Percentiles rank a stretch among this genome's conserved stretches.
Evolutionary conservation across 2,888 invertebrate species (phyloP).

Genomic region (Dasysyrphus albostriatus): DNA sequence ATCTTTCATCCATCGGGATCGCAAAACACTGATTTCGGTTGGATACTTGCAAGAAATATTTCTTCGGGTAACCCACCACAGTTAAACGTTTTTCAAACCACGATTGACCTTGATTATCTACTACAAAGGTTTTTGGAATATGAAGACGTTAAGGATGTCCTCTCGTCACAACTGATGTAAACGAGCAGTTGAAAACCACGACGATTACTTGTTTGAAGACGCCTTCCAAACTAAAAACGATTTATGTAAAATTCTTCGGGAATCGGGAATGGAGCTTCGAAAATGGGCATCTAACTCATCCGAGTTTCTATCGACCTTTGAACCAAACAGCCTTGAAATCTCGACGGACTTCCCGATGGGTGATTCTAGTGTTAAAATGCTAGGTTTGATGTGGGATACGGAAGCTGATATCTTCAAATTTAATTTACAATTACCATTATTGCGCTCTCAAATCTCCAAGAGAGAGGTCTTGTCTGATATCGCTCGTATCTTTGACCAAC

Average conservation of each 20-base stretch:
- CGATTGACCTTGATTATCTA: constrained; percentile 18
- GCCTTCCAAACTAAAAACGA: constrained; percentile 1
- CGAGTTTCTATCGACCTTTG: too few species aligned
- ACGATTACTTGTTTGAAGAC: not conserved
- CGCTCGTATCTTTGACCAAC: constrained; percentile 38
- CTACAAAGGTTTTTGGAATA: constrained; percentile 16
- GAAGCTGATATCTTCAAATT: constrained; percentile 27
- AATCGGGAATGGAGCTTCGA: constrained; percentile 1
- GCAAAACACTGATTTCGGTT: constrained; percentile 27
- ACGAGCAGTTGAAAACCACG: constrained; percentile 3
- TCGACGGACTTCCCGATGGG: not conserved
- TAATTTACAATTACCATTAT: not conserved
- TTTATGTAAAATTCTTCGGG: not conserved
- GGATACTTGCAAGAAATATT: constrained; percentile 37
- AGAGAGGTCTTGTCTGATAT: constrained; percentile 31
- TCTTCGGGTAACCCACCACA: not conserved
- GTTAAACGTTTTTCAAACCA: not conserved
- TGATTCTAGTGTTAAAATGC: not conserved
- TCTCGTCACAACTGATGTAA: not conserved
- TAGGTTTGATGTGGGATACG: constrained; percentile 19
- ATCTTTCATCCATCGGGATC: constrained; percentile 12
- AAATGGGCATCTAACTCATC: too few species aligned
- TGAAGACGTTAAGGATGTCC: too few species aligned
- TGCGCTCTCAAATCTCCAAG: constrained; percentile 3
- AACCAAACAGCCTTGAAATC: too few species aligned